These are phyloP conservation scores for Apocrypta bakeri DNA, from an alignment of 1,140 invertebrate species.

Conservation along the genomic window DNA sequence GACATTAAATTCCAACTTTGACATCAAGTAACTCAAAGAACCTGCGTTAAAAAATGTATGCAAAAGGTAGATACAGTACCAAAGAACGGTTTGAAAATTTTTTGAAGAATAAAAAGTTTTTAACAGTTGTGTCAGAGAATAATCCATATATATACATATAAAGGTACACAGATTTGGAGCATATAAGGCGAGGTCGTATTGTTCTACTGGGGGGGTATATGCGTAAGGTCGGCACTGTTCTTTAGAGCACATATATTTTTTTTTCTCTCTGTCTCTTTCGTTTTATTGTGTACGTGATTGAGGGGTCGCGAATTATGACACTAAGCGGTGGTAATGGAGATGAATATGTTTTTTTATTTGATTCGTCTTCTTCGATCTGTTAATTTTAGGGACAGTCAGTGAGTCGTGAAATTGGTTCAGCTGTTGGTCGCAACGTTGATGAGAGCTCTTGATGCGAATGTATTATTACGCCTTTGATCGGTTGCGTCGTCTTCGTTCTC, in stretches of 20 bases:
- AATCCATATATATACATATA: too few relatives aligned
- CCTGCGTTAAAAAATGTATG: too few relatives aligned
- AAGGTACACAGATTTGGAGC: neutral
- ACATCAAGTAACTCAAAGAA: too few relatives aligned
- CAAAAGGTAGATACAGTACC: too few relatives aligned
- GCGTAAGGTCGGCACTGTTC: neutral
- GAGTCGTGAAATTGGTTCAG: constrained; percentile 1
- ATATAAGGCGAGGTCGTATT: neutral
- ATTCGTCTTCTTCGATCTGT: neutral
- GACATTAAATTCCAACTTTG: too few relatives aligned
- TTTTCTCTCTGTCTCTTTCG: neutral
- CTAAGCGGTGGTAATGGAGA: constrained; percentile 42
- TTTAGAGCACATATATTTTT: neutral
- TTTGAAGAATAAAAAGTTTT: too few relatives aligned
- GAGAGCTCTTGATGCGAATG: neutral
- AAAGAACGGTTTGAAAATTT: too few relatives aligned
- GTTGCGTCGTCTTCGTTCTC: neutral
- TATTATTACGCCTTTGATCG: neutral
- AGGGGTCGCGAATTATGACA: constrained; percentile 46
- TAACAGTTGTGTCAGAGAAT: too few relatives aligned
- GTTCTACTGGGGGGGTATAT: neutral
- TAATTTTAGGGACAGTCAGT: neutral
- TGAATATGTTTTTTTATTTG: constrained; percentile 14
- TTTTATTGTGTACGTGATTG: neutral
- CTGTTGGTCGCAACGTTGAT: neutral